Conservation (phyloP, 2,888 invertebrate species). For the Tryphoninae sp. region DNA sequence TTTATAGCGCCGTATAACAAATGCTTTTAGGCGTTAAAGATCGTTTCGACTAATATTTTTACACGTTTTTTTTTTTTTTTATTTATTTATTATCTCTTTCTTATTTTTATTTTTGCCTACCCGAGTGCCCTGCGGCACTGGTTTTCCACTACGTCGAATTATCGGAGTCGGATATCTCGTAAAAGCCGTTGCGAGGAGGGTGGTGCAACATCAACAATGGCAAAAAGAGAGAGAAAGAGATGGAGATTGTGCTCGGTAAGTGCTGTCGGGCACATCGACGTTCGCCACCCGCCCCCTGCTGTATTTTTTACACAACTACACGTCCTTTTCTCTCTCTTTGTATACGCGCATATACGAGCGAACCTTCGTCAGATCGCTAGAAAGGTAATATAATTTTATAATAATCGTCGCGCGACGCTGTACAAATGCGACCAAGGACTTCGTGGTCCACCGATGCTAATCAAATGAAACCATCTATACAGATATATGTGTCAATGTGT, state of each 20-base stretch:
- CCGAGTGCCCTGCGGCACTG: not conserved
- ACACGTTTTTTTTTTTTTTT: too few relatives aligned
- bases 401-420: slow-evolving; percentile 62
- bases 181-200: slow-evolving; percentile 4
- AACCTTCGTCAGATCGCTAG: slow-evolving; percentile 53
- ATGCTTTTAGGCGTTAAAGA: too few relatives aligned
- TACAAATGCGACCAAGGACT: slow-evolving; percentile 63
- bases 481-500: slow-evolving; percentile 6
- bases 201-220: slow-evolving; percentile 37
- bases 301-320: slow-evolving; percentile 53
- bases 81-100: not conserved
- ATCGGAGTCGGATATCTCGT: slow-evolving; percentile 38
- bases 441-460: slow-evolving; percentile 56
- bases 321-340: slow-evolving; percentile 10
- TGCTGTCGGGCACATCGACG: slow-evolving; percentile 7
- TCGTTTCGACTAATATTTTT: too few relatives aligned
- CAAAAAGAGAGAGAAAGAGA: not conserved
- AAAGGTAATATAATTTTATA: slow-evolving; percentile 72
- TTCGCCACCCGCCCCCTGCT: slow-evolving; percentile 15
- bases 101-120: too few relatives aligned
- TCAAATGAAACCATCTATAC: slow-evolving; percentile 59
- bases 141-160: not conserved
- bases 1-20: too few relatives aligned
- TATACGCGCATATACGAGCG: not conserved
- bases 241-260: not conserved